Evolutionary conservation across 2,888 invertebrate species (phyloP).

Genomic region (Oligia fasciuncula): DNA sequence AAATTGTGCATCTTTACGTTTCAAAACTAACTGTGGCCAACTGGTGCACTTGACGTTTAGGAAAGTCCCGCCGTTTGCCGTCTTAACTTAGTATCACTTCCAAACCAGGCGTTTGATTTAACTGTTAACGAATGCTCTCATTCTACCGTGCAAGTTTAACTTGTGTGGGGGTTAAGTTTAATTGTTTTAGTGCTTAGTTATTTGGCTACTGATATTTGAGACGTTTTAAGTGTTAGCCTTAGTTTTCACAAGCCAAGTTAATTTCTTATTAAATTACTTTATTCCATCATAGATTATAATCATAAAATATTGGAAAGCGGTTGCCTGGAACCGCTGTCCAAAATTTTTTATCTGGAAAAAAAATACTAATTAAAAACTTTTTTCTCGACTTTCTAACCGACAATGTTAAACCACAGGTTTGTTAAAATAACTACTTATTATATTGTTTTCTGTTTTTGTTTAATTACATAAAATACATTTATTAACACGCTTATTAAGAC

Average conservation of each 20-base stretch:
- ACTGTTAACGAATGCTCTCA: conserved; percentile 65
- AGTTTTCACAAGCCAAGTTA: not conserved
- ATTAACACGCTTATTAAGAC: not conserved
- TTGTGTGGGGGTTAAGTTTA: conserved; percentile 32
- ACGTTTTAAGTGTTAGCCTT: not conserved
- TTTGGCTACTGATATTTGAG: conserved; percentile 28
- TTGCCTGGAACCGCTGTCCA: too few species aligned
- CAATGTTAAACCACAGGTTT: not conserved
- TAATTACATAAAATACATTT: not conserved
- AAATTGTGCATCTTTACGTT: conserved; percentile 66
- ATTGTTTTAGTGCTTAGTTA: conserved; percentile 45
- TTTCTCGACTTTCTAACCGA: not conserved
- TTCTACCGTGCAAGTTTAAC: conserved; percentile 51
- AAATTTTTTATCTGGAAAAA: too few species aligned
- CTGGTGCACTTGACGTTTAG: conserved; percentile 70
- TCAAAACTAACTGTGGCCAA: conserved; percentile 65
- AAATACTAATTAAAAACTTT: not conserved
- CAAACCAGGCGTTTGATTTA: conserved; percentile 71
- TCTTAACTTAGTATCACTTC: conserved; percentile 71
- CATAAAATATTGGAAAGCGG: not conserved
- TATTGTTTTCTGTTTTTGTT: not conserved
- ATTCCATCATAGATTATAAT: not conserved
- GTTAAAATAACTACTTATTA: not conserved
- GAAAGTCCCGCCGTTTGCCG: conserved; percentile 66
- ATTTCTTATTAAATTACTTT: not conserved